Percentiles rank a stretch among this genome's conserved stretches.
phyloP scores from a whole-genome alignment of 2,113 vertebrate species.

The Crypturellus undulatus region DNA sequence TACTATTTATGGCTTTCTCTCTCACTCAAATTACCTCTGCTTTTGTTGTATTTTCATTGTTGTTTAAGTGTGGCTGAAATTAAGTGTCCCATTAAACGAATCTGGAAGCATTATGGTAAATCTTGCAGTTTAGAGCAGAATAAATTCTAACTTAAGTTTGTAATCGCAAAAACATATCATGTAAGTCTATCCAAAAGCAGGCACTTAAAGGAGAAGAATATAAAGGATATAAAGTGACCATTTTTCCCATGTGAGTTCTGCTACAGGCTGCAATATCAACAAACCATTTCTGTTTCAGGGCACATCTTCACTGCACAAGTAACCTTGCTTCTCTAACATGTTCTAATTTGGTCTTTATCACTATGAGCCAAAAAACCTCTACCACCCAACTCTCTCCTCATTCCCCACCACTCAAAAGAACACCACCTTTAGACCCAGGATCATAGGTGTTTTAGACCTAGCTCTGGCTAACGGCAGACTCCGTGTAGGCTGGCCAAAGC shows the following conservation, averaged over 20 bases:
- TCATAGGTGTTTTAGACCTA: background rate
- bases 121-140: background rate
- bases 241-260: background rate
- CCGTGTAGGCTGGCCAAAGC: background rate
- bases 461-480: background rate
- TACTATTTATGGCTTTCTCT: background rate
- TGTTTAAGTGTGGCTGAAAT: background rate
- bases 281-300: background rate
- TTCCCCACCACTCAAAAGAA: background rate
- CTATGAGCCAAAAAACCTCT: no score
- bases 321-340: background rate
- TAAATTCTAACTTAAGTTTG: background rate
- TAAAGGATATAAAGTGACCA: background rate
- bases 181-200: background rate
- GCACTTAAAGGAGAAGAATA: background rate
- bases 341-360: no score
- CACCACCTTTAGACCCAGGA: background rate
- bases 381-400: no score
- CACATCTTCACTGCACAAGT: background rate
- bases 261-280: background rate
- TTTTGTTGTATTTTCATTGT: background rate
- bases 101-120: background rate
- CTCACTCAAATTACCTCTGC: background rate
- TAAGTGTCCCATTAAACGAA: background rate
- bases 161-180: background rate